A percentile compares a stretch with the other conserved stretches of the same genome.
Conservation (phyloP, 2,888 invertebrate species). For the Galerucella pusilla region DNA sequence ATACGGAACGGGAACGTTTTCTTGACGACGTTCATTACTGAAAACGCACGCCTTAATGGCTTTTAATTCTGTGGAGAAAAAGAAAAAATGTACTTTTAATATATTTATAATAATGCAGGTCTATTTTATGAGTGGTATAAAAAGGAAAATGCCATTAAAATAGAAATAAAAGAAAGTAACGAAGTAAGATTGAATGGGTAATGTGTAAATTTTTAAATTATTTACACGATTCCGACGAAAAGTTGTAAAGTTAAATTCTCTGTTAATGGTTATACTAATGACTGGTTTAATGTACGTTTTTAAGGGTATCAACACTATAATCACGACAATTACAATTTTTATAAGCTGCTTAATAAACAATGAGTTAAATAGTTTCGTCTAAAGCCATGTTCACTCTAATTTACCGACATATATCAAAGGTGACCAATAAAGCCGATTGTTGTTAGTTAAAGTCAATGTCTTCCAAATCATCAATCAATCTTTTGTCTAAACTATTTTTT, state of each 20-base stretch:
- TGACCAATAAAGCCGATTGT: too few species aligned
- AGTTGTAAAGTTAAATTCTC: neutral
- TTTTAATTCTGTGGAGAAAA: neutral
- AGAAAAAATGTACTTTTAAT: constrained; percentile 15
- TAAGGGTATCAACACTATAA: neutral
- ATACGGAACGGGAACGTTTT: neutral
- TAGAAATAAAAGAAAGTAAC: neutral
- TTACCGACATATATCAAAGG: too few species aligned
- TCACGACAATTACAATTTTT: neutral
- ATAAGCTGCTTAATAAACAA: too few species aligned
- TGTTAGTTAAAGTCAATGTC: too few species aligned
- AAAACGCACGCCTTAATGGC: constrained; percentile 8
- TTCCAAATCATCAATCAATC: too few species aligned
- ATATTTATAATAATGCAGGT: constrained; percentile 14
- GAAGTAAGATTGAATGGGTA: constrained; percentile 4
- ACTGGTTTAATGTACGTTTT: constrained; percentile 1
- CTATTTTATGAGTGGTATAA: neutral
- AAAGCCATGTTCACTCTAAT: too few species aligned
- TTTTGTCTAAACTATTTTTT: too few species aligned
- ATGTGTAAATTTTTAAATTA: constrained; percentile 11
- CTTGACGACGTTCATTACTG: constrained; percentile 10
- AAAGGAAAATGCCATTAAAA: constrained; percentile 6
- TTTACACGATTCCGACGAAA: neutral
- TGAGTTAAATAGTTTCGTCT: too few species aligned
- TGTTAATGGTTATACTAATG: neutral